Evolutionary conservation across 2,113 vertebrate genomes (phyloP).

Genomic region (Onychostoma macrolepis): DNA sequence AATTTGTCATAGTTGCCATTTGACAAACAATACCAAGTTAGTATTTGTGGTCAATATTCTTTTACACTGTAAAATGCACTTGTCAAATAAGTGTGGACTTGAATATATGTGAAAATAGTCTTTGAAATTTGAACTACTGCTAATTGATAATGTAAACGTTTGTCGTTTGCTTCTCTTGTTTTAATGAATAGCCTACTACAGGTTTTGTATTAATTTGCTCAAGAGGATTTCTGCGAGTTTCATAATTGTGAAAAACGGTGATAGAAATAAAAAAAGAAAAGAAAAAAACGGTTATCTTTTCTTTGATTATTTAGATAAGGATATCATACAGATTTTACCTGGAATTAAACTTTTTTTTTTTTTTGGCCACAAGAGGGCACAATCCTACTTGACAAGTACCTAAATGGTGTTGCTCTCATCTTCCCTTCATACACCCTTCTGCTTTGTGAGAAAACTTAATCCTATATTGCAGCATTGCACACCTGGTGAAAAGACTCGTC

Average conservation of each 20-base stretch:
- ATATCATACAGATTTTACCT: too few species aligned
- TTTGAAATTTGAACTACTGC: not conserved
- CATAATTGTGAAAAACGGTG: not conserved
- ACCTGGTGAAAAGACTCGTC: not conserved
- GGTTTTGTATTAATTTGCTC: not conserved
- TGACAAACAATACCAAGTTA: not conserved
- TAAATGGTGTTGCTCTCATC: not conserved
- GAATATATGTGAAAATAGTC: not conserved
- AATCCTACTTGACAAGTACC: not conserved
- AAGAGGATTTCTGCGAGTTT: not conserved
- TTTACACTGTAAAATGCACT: not conserved
- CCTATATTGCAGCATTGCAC: not conserved
- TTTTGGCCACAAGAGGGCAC: constrained; percentile 14
- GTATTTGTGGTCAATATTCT: not conserved
- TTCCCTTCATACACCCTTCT: not conserved
- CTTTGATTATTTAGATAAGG: not conserved
- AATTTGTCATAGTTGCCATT: not conserved
- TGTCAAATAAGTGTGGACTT: not conserved
- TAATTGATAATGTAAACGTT: not conserved
- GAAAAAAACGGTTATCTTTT: not conserved
- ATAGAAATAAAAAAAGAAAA: not conserved
- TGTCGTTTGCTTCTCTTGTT: not conserved
- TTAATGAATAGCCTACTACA: not conserved
- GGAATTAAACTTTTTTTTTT: not conserved
- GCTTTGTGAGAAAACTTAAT: not conserved